Conservation (phyloP, 2,797 vertebrate genomes). For the Rhabdophis nuchalis region DNA sequence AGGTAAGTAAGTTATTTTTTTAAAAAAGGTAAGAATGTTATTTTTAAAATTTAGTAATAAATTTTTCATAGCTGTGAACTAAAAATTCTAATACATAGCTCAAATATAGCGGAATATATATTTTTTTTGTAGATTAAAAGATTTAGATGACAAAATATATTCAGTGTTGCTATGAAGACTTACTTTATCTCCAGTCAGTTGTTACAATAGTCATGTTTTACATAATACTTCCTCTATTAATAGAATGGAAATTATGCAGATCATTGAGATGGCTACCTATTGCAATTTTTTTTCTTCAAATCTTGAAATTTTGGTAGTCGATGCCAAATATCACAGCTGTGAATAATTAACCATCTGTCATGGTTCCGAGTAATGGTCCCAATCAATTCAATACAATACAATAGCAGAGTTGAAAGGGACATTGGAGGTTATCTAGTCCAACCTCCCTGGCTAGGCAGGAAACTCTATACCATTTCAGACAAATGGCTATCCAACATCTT, state of each 20-base stretch:
- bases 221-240: neutral
- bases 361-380: too few species aligned
- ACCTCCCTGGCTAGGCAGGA: too few species aligned
- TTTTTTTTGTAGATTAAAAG: neutral
- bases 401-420: too few species aligned
- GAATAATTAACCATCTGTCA: neutral
- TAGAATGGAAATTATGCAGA: neutral
- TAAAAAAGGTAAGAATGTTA: slow-evolving; percentile 38
- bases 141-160: neutral
- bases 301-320: neutral
- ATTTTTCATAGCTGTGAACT: neutral
- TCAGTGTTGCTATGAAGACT: neutral
- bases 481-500: too few species aligned
- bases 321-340: neutral
- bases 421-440: too few species aligned
- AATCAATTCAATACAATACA: too few species aligned
- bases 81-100: neutral
- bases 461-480: too few species aligned
- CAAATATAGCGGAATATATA: neutral
- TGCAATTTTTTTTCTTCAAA: neutral
- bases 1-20: slow-evolving; percentile 41
- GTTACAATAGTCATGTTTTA: neutral
- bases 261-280: too few species aligned
- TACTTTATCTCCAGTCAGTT: neutral
- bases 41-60: neutral